phyloP scores from a whole-genome alignment of 2,888 invertebrate species.

The Hirtodrosophila trivittata region DNA sequence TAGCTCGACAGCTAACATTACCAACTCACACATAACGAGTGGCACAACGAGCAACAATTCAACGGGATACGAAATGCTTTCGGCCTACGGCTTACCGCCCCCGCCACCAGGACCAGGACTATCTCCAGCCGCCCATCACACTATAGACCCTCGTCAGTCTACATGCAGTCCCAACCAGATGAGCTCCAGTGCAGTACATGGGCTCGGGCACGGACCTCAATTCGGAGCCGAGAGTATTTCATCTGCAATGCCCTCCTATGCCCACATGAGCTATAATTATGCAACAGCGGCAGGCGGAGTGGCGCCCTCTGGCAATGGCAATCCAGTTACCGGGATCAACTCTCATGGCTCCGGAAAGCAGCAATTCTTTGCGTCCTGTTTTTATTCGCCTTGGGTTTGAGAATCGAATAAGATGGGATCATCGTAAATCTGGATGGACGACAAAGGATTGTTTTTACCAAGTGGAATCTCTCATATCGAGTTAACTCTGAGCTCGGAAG shows the following conservation, averaged over 20 bases:
- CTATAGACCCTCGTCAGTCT: constrained; percentile 85
- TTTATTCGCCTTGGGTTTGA: constrained; percentile 82
- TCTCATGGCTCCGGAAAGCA: constrained; percentile 74
- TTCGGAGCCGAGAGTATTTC: constrained; percentile 52
- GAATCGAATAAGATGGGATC: not conserved
- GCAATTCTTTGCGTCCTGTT: constrained; percentile 82
- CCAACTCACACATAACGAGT: constrained; percentile 18
- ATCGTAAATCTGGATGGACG: too few species aligned
- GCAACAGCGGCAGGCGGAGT: constrained; percentile 62
- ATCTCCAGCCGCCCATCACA: constrained; percentile 26
- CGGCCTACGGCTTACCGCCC: constrained; percentile 80
- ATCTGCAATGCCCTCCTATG: constrained; percentile 57
- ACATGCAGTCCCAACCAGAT: constrained; percentile 87
- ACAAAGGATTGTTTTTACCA: too few species aligned
- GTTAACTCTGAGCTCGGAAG: constrained; percentile 16
- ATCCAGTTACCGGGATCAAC: constrained; percentile 3
- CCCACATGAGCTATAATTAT: constrained; percentile 79
- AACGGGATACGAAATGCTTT: constrained; percentile 62
- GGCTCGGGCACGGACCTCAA: constrained; percentile 21
- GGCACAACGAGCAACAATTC: constrained; percentile 24
- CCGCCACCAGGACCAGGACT: constrained; percentile 61
- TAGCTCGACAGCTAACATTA: constrained; percentile 34
- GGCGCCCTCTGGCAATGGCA: constrained; percentile 31
- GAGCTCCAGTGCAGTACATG: constrained; percentile 4
- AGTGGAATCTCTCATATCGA: constrained; percentile 31